A percentile compares a stretch with the other conserved stretches of the same genome.
phyloP scores from a whole-genome alignment of 2,888 invertebrate species.

The Dimorphilus gyrociliatus region DNA sequence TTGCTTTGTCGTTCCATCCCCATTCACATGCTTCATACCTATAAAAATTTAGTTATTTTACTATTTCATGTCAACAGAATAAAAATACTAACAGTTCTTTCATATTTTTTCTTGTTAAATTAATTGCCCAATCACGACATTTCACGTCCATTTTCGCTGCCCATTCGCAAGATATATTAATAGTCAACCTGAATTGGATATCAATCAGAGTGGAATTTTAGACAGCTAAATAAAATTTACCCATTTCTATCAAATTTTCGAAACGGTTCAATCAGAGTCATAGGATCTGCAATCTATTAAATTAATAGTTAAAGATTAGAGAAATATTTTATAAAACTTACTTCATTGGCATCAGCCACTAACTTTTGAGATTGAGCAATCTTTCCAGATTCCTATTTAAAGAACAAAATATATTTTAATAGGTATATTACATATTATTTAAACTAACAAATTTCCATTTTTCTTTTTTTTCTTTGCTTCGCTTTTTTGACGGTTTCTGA shows the following conservation, averaged over 20 bases:
- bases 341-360: too few species aligned
- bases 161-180: conserved; percentile 46
- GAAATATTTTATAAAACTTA: too few species aligned
- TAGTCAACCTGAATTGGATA: conserved; percentile 43
- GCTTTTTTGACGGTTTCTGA: too few species aligned
- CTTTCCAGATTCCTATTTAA: too few species aligned
- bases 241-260: conserved; percentile 13
- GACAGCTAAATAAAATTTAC: conserved; percentile 5
- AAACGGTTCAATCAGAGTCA: conserved; percentile 9
- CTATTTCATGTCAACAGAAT: conserved; percentile 3
- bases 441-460: too few species aligned
- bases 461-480: too few species aligned
- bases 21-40: conserved; percentile 53
- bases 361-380: too few species aligned
- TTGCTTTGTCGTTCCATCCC: conserved; percentile 62
- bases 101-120: conserved; percentile 44
- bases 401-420: too few species aligned
- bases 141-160: conserved; percentile 45
- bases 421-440: too few species aligned
- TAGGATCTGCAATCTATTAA: conserved; percentile 10
- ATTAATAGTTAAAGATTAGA: not conserved
- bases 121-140: conserved; percentile 52
- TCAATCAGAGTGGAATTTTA: too few species aligned
- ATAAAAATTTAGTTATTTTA: not conserved
- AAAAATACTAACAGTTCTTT: conserved; percentile 4